A percentile compares a stretch with the other conserved stretches of the same genome.
Evolutionary conservation across 1,140 invertebrate species (phyloP).

Genomic region (Tetraneura akinire): DNA sequence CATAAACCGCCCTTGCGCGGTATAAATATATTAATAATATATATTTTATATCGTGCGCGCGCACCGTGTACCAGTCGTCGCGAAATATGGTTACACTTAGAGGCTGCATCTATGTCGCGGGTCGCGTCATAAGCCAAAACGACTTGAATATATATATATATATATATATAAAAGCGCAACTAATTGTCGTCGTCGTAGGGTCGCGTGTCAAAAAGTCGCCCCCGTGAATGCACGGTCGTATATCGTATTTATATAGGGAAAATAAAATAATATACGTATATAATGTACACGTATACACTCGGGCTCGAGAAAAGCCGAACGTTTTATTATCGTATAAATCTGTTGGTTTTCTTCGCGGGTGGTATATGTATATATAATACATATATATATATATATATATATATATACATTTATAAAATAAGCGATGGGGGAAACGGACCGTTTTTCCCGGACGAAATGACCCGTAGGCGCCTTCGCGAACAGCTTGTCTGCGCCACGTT

Average conservation of each 20-base stretch:
- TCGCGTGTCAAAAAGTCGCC: slow-evolving; percentile 17
- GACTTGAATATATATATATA: background rate
- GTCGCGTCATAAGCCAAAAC: slow-evolving; percentile 40
- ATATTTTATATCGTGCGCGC: no score
- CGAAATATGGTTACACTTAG: slow-evolving; percentile 50
- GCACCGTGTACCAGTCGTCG: background rate
- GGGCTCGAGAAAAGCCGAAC: background rate
- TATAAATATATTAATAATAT: no score
- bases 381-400: no score
- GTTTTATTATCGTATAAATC: slow-evolving; percentile 31
- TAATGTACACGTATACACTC: background rate
- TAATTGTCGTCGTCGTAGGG: slow-evolving; percentile 38
- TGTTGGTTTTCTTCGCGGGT: slow-evolving; percentile 21
- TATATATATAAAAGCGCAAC: slow-evolving; percentile 41
- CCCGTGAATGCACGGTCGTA: no score
- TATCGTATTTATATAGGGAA: background rate
- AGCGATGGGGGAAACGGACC: no score
- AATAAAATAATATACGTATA: background rate
- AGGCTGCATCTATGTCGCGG: no score
- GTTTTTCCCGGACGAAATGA: slow-evolving; percentile 24
- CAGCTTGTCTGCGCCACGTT: slow-evolving; percentile 37
- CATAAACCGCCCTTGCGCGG: no score
- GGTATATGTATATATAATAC: background rate
- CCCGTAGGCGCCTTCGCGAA: slow-evolving; percentile 36
- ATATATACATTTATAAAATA: no score